A percentile compares a stretch with the other conserved stretches of the same genome.
phyloP scores from a whole-genome alignment of 2,113 vertebrate species.

The Marcusenius ussheri region DNA sequence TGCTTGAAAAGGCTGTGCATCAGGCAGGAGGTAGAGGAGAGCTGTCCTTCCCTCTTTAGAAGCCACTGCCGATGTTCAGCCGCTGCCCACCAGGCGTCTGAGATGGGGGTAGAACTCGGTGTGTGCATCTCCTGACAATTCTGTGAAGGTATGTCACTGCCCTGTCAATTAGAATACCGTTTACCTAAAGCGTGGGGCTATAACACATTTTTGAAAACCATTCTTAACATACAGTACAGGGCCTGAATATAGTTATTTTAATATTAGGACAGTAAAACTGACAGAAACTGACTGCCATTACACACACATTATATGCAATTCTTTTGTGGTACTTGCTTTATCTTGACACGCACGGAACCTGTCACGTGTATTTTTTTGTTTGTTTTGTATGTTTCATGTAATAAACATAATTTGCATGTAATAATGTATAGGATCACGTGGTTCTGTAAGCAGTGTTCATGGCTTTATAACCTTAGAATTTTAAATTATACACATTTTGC shows the following conservation, averaged over 20 bases:
- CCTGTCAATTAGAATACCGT: background rate
- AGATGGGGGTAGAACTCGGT: background rate
- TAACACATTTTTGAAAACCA: background rate
- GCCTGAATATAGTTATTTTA: background rate
- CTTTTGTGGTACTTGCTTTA: background rate
- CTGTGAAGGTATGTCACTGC: background rate
- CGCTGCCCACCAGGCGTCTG: background rate
- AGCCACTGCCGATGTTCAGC: background rate
- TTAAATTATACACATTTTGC: background rate
- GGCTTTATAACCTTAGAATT: background rate
- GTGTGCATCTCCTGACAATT: background rate
- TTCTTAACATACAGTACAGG: background rate
- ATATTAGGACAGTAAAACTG: background rate
- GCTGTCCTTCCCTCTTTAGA: constrained; percentile 40
- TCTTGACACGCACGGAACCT: background rate
- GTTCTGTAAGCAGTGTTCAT: background rate
- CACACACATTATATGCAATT: background rate
- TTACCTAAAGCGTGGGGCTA: background rate
- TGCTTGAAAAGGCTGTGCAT: constrained; percentile 76
- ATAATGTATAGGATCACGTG: background rate
- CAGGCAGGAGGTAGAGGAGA: constrained; percentile 66
- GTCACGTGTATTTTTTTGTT: background rate
- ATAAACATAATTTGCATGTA: background rate
- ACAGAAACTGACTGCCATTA: background rate
- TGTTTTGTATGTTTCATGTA: background rate